Base-by-base conservation (phyloP, 92 coral and sea anemone genomes). In the Epizoanthus fatuus region DNA sequence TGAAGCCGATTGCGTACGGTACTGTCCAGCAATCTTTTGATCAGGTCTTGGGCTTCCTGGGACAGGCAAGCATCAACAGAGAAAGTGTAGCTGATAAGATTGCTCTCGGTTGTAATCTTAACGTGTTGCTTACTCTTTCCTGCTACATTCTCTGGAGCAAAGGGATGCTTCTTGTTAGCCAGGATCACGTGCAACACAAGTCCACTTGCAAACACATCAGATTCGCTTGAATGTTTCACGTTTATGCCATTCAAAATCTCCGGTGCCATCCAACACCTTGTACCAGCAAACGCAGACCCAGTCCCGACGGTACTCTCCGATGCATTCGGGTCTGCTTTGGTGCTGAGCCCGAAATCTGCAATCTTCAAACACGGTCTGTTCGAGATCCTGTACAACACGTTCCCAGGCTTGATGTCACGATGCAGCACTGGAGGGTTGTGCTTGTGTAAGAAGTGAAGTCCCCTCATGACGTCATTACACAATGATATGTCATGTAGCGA, bases 131-230 rank as follows among this genome's bases (percentile, higher is more conserved):
- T 22, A 22, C 25, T 22, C 25, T 22, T 22, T 22, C 25, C 53
- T 3, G 4, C 35, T 63, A 25, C 0, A 16, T 58, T 75, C 17
- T 13, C 35, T 17, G 19, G 16, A 4, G 58, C 81, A 16, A 49
- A 75, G 11, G 81, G 81, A 29, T 75, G 81, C 16, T 75, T 49
- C 16, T 60, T 42, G 17, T 40, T 14, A 29, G 76, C 16, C 2
- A 71, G 76, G 15, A 71, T 49, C 22, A 40, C 17, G 29, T 71
- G 76, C 54, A 71, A 39, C 54, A 71, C 76, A 15, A 71, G 55
- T 10, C 76, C 76, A 15, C 45, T 15, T 6, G 76, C 76, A 39
- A 22, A 22, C 25, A 22, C 25, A 22, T 22, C 25, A 22, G 25
- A 22, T 22, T 22, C 25, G 25, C 25, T 40, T 15, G 76, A 14